Percentiles rank a stretch among this genome's conserved stretches.
Conservation (phyloP, 2,797 vertebrate species). For the Trachurus trachurus region DNA sequence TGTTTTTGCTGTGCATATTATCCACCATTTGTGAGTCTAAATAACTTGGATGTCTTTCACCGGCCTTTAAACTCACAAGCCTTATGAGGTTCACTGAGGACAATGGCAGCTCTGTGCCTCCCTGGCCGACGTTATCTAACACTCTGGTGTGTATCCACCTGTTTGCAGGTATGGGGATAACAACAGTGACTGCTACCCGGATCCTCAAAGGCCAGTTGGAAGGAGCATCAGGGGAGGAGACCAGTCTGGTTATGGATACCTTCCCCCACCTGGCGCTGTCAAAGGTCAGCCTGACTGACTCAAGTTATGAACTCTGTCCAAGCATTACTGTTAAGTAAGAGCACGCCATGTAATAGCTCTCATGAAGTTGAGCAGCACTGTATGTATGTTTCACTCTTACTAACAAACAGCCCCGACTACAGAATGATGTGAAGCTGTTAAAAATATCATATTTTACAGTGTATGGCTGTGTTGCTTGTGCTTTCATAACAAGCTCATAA, state of each 20-base stretch:
- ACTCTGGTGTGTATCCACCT: conserved; percentile 50
- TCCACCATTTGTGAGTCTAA: background rate
- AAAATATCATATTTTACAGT: no score
- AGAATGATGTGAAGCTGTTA: no score
- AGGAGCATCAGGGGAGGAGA: conserved; percentile 83
- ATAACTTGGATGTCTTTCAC: conserved; percentile 29
- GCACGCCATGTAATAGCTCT: background rate
- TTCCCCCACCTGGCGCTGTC: conserved; percentile 87
- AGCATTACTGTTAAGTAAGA: background rate
- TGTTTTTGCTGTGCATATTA: background rate
- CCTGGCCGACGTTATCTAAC: conserved; percentile 29
- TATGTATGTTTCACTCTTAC: no score
- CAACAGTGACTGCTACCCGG: conserved; percentile 87
- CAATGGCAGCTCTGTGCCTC: conserved; percentile 36
- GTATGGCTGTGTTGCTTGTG: no score
- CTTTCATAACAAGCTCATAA: no score
- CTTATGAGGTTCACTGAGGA: conserved; percentile 16
- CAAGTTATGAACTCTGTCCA: background rate
- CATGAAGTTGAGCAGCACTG: no score
- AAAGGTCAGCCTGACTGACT: conserved; percentile 77
- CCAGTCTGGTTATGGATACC: conserved; percentile 85
- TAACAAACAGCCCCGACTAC: no score
- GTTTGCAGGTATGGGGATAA: conserved; percentile 85
- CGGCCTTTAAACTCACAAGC: conserved; percentile 4
- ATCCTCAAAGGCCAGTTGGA: conserved; percentile 87